Evolutionary conservation across 1,140 invertebrate species (phyloP).

Genomic region (Drosophila insularis): DNA sequence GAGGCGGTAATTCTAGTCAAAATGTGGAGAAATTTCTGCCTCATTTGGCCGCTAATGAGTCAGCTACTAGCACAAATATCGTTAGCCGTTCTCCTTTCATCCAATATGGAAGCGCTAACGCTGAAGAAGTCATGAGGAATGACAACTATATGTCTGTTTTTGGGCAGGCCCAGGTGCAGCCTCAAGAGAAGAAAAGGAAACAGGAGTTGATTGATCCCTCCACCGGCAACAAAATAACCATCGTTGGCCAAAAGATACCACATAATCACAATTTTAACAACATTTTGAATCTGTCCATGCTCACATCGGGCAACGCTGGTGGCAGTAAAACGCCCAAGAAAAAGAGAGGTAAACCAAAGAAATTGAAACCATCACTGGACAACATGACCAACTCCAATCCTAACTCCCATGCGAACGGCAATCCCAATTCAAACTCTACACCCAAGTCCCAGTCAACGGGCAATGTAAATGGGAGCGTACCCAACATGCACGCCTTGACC

Average conservation of each 20-base stretch:
- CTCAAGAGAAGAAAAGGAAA: slow-evolving; percentile 92
- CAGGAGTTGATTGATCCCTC: slow-evolving; percentile 82
- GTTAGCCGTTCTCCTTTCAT: slow-evolving; percentile 20
- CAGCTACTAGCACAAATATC: slow-evolving; percentile 20
- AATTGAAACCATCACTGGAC: slow-evolving; percentile 86
- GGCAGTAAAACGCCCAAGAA: slow-evolving; percentile 82
- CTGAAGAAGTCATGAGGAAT: slow-evolving; percentile 33
- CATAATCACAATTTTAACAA: slow-evolving; percentile 66
- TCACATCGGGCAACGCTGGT: slow-evolving; percentile 21
- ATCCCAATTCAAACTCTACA: slow-evolving; percentile 13
- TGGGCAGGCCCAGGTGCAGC: slow-evolving; percentile 28
- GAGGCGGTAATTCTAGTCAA: slow-evolving; percentile 28
- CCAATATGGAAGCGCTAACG: slow-evolving; percentile 14
- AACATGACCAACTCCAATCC: slow-evolving; percentile 35
- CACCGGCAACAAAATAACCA: slow-evolving; percentile 37
- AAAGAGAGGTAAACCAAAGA: slow-evolving; percentile 92
- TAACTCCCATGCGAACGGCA: background rate
- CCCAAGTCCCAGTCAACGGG: slow-evolving; percentile 18
- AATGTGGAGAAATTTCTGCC: slow-evolving; percentile 37
- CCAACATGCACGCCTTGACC: slow-evolving; percentile 35
- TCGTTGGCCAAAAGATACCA: slow-evolving; percentile 31
- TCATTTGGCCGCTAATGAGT: slow-evolving; percentile 23
- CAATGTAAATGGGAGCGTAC: background rate
- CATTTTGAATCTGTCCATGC: slow-evolving; percentile 72
- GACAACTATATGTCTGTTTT: slow-evolving; percentile 50